These are phyloP conservation scores for Yponomeuta malinellus DNA, from an alignment of 2,888 invertebrate genomes.

Conservation along the genomic window DNA sequence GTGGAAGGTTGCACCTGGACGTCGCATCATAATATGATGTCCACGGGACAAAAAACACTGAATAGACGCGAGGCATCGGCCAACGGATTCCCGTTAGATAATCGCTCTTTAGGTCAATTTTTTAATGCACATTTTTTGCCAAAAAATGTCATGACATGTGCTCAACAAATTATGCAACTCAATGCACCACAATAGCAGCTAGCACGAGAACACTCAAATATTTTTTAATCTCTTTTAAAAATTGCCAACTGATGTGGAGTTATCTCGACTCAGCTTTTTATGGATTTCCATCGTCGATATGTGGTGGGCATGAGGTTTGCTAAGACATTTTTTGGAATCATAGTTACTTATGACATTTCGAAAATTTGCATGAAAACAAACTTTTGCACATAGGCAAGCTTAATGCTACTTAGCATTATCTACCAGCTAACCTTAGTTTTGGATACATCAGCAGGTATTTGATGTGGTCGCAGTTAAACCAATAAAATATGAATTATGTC, in stretches of 20 bases:
- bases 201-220: constrained; percentile 52
- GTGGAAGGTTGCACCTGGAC: constrained; percentile 62
- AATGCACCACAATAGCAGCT: constrained; percentile 61
- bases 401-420: too few relatives aligned
- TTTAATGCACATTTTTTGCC: constrained; percentile 49
- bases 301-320: too few relatives aligned
- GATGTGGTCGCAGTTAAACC: neutral
- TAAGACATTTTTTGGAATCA: too few relatives aligned
- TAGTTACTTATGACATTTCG: too few relatives aligned
- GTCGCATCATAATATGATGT: constrained; percentile 47
- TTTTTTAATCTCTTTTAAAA: constrained; percentile 41
- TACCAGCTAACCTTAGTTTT: too few relatives aligned
- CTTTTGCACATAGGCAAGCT: too few relatives aligned
- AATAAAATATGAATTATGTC: neutral
- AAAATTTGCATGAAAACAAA: too few relatives aligned
- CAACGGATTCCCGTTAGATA: constrained; percentile 61
- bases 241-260: constrained; percentile 28
- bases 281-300: neutral
- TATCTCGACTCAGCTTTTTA: neutral
- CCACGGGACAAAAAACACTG: constrained; percentile 67
- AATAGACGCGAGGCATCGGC: constrained; percentile 44
- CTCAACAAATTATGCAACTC: constrained; percentile 72
- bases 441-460: too few relatives aligned
- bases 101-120: constrained; percentile 64
- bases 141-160: constrained; percentile 61